phyloP scores from a whole-genome alignment of 2,888 invertebrate genomes.

The Synergus laeviventris region DNA sequence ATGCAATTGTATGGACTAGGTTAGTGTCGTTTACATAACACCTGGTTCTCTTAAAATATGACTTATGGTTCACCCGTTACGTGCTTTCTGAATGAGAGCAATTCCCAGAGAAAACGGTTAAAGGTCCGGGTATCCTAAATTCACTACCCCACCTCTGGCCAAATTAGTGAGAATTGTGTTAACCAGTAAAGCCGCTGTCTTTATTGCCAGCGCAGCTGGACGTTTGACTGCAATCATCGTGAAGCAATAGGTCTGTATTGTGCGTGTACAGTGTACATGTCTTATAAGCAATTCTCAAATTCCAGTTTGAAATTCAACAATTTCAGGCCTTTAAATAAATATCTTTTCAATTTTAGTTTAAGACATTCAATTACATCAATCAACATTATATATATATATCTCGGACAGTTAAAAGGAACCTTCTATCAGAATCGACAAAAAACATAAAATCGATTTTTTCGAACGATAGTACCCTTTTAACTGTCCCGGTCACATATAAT shows the following conservation, averaged over 20 bases:
- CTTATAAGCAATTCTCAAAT: background rate
- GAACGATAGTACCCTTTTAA: too few relatives aligned
- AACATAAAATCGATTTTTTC: too few relatives aligned
- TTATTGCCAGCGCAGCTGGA: conserved; percentile 55
- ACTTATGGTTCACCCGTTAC: conserved; percentile 12
- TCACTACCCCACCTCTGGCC: conserved; percentile 45
- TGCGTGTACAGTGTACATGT: background rate
- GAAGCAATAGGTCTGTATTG: conserved; percentile 18
- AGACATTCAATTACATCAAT: too few relatives aligned
- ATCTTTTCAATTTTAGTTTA: too few relatives aligned
- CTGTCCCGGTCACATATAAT: too few relatives aligned
- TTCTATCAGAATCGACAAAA: too few relatives aligned
- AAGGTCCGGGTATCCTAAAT: conserved; percentile 43
- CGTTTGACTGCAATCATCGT: conserved; percentile 44
- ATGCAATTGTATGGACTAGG: conserved; percentile 8
- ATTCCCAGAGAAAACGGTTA: conserved; percentile 43
- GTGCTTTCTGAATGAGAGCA: conserved; percentile 38
- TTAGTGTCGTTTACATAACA: background rate
- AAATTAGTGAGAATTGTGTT: conserved; percentile 46
- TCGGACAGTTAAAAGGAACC: too few relatives aligned
- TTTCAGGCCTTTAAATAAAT: too few relatives aligned
- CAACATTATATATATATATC: too few relatives aligned
- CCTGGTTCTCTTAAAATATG: conserved; percentile 32
- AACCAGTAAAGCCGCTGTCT: conserved; percentile 54
- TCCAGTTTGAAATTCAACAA: background rate